These are phyloP conservation scores for Hedychridium roseum DNA, from an alignment of 2,888 invertebrate species.

Conservation along the genomic window DNA sequence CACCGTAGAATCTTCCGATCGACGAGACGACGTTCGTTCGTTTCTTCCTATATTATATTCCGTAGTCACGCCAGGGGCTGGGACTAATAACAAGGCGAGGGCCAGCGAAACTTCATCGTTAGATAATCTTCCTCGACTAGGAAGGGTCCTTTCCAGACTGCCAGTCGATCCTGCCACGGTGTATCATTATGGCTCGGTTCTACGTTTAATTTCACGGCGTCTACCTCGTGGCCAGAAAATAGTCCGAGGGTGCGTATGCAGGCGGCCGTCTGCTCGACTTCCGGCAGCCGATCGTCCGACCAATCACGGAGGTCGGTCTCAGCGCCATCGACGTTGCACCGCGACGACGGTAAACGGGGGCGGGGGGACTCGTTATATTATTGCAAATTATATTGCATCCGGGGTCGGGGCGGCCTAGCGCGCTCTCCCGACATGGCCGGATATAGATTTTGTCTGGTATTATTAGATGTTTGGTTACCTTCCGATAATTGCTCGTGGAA, in stretches of 20 bases:
- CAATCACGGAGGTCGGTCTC: slow-evolving; percentile 12
- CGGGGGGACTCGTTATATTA: slow-evolving; percentile 21
- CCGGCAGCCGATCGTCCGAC: slow-evolving; percentile 27
- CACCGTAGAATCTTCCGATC: too few relatives aligned
- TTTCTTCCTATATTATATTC: too few relatives aligned
- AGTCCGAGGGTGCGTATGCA: slow-evolving; percentile 10
- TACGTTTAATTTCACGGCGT: slow-evolving; percentile 31
- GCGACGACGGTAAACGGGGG: not conserved
- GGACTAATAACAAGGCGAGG: too few relatives aligned
- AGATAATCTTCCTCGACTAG: too few relatives aligned
- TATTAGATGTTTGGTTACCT: slow-evolving; percentile 50
- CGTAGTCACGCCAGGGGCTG: too few relatives aligned
- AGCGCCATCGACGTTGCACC: slow-evolving; percentile 6
- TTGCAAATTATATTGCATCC: slow-evolving; percentile 32
- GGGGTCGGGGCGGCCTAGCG: not conserved
- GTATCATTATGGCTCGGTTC: slow-evolving; percentile 24
- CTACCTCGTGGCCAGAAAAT: slow-evolving; percentile 11
- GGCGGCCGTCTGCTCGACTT: slow-evolving; percentile 37
- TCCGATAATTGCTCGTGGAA: slow-evolving; percentile 45
- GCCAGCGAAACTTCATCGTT: too few relatives aligned
- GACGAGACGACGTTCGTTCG: too few relatives aligned
- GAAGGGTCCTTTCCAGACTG: slow-evolving; percentile 8
- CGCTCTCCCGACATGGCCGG: slow-evolving; percentile 12
- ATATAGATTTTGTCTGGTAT: slow-evolving; percentile 45
- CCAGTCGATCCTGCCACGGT: slow-evolving; percentile 14